These are phyloP conservation scores for Osmoderma eremita DNA, from an alignment of 2,888 invertebrate species.

Conservation along the genomic window DNA sequence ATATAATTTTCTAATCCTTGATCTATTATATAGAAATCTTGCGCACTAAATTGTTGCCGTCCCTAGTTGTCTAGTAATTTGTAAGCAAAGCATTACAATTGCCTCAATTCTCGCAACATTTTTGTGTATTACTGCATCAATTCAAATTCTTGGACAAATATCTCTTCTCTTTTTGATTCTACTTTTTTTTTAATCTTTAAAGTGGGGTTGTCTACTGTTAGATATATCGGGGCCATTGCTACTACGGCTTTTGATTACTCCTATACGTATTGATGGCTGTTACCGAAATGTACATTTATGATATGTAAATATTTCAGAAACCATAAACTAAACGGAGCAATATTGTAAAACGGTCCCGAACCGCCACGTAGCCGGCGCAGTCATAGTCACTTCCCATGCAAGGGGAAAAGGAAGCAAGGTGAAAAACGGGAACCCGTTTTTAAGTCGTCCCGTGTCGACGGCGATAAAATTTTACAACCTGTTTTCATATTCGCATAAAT, in stretches of 20 bases:
- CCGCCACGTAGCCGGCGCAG: neutral
- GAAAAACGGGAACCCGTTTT: slow-evolving; percentile 34
- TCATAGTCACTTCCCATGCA: slow-evolving; percentile 14
- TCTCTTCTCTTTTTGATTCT: too few species aligned
- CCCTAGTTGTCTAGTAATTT: too few species aligned
- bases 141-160: too few species aligned
- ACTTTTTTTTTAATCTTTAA: too few species aligned
- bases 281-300: slow-evolving; percentile 17
- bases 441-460: slow-evolving; percentile 39
- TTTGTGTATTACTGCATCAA: too few species aligned
- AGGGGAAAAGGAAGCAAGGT: slow-evolving; percentile 14
- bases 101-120: too few species aligned
- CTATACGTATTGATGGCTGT: slow-evolving; percentile 1
- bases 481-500: slow-evolving; percentile 55
- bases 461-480: slow-evolving; percentile 56
- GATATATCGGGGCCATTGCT: neutral
- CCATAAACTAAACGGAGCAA: slow-evolving; percentile 20
- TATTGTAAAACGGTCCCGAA: slow-evolving; percentile 2
- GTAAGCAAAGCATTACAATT: too few species aligned
- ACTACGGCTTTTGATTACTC: neutral
- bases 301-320: slow-evolving; percentile 31
- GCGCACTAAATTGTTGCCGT: too few species aligned
- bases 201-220: too few species aligned
- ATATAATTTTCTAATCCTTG: too few species aligned
- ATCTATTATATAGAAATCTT: too few species aligned